phyloP scores from a whole-genome alignment of 2,797 vertebrate genomes.

The Prionace glauca region DNA sequence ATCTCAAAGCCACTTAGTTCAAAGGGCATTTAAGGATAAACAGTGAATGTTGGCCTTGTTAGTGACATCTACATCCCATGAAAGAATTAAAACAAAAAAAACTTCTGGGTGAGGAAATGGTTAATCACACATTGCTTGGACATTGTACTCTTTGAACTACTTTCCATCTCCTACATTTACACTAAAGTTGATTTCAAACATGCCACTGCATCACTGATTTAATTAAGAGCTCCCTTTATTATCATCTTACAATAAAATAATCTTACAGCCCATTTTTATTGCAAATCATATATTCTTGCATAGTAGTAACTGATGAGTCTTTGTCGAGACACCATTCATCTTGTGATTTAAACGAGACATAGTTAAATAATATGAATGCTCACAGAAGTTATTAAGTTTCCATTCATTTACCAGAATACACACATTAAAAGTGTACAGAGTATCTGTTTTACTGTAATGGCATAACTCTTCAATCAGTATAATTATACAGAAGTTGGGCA shows the following conservation, averaged over 20 bases:
- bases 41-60: no score
- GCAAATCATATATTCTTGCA: neutral
- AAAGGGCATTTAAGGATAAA: no score
- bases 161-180: neutral
- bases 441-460: constrained; percentile 18
- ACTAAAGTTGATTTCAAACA: neutral
- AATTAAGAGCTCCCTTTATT: neutral
- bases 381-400: neutral
- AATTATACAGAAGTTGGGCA: neutral
- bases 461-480: neutral
- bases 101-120: no score
- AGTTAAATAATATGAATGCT: neutral
- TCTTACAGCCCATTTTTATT: neutral
- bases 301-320: neutral
- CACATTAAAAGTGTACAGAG: neutral
- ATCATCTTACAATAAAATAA: constrained; percentile 18
- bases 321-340: neutral
- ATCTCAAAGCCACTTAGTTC: no score
- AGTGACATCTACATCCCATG: no score
- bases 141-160: neutral
- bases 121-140: neutral
- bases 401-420: neutral
- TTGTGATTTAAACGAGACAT: neutral
- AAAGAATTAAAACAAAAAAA: neutral
- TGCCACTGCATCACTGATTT: neutral